Evolutionary conservation across 2,797 vertebrate genomes (phyloP).

Genomic region (Halcyon leucocephala): DNA sequence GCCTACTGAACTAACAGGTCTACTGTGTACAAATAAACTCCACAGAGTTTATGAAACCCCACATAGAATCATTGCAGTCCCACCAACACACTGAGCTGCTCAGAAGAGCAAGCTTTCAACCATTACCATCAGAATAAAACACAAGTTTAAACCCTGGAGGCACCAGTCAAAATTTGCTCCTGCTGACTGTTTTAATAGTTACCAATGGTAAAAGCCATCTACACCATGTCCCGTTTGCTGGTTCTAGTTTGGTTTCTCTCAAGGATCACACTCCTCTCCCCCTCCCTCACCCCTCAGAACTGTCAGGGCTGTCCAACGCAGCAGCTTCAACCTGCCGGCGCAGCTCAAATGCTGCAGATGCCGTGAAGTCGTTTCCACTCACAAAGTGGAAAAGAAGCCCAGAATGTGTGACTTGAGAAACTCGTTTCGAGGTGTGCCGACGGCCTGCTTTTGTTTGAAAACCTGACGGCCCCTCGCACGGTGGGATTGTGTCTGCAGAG

Average conservation of each 20-base stretch:
- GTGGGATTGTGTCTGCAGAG: not conserved
- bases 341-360: not conserved
- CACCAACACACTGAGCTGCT: not conserved
- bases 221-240: accelerated
- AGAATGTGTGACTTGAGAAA: not conserved
- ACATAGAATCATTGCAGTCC: not conserved
- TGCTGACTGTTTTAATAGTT: not conserved
- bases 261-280: not conserved
- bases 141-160: not conserved
- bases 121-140: not conserved
- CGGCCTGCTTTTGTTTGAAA: not conserved
- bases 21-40: not conserved
- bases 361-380: too few species aligned
- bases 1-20: not conserved
- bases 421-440: not conserved
- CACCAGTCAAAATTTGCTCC: not conserved
- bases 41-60: not conserved
- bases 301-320: accelerated
- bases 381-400: not conserved
- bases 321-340: not conserved
- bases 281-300: not conserved
- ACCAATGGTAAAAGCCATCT: not conserved
- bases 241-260: not conserved
- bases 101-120: not conserved
- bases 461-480: not conserved